Conservation (phyloP, 1,140 invertebrate genomes). For the Augochlora pura region DNA sequence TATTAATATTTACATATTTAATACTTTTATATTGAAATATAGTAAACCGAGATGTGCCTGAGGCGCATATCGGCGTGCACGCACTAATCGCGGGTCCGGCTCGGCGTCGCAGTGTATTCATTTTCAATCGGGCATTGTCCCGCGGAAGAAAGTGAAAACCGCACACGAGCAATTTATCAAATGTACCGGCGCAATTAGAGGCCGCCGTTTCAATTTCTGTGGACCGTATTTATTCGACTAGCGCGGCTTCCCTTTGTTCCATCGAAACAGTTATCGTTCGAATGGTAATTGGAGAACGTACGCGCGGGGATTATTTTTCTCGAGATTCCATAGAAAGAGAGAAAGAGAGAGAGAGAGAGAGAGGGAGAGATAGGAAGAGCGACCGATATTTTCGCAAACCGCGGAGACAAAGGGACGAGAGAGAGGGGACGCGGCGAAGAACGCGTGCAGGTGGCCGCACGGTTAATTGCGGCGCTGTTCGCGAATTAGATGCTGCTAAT, state of each 20-base stretch:
- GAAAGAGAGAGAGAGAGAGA: too few species aligned
- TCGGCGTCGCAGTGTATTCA: too few species aligned
- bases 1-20: too few species aligned
- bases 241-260: neutral
- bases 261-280: neutral
- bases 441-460: neutral
- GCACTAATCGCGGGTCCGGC: too few species aligned
- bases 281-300: constrained; percentile 10
- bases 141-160: neutral
- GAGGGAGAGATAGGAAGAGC: neutral
- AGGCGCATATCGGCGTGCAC: too few species aligned
- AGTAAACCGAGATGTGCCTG: too few species aligned
- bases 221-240: neutral
- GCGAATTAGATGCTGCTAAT: constrained; percentile 36
- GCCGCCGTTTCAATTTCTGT: neutral
- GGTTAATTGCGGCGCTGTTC: constrained; percentile 7
- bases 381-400: neutral
- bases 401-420: neutral
- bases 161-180: neutral
- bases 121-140: too few species aligned
- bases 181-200: neutral
- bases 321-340: too few species aligned
- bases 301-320: neutral
- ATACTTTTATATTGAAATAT: too few species aligned
- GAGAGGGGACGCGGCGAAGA: neutral